Conservation (phyloP, 1,140 invertebrate genomes). For the Propsilocerus akamusi region DNA sequence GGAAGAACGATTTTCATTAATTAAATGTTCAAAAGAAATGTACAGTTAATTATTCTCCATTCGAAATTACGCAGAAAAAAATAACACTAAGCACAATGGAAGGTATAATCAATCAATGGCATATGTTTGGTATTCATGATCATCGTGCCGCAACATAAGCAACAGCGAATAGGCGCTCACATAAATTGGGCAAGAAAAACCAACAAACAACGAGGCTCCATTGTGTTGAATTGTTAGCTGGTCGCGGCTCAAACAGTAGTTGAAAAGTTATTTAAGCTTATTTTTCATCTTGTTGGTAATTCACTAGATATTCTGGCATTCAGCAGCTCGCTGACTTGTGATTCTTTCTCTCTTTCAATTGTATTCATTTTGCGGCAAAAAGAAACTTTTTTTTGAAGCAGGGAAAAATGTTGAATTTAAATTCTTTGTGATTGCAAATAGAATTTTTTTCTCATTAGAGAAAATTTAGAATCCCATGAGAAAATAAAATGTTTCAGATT, state of each 20-base stretch:
- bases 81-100: not conserved
- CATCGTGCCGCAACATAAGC: not conserved
- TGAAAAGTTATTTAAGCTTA: not conserved
- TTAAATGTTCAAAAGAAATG: not conserved
- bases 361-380: not conserved
- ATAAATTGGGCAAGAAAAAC: not conserved
- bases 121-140: not conserved
- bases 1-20: too few species aligned
- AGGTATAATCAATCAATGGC: slow-evolving; percentile 1
- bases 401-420: not conserved
- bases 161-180: not conserved
- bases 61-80: not conserved
- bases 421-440: not conserved
- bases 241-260: not conserved
- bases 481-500: not conserved
- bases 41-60: slow-evolving; percentile 4
- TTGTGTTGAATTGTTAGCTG: not conserved
- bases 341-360: not conserved
- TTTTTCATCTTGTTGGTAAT: not conserved
- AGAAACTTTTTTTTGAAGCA: not conserved
- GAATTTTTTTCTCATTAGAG: not conserved
- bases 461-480: not conserved
- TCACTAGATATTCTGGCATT: not conserved
- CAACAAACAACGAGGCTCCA: not conserved
- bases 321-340: not conserved